Conservation (phyloP, 2,113 vertebrate species). For the Calcarius ornatus region DNA sequence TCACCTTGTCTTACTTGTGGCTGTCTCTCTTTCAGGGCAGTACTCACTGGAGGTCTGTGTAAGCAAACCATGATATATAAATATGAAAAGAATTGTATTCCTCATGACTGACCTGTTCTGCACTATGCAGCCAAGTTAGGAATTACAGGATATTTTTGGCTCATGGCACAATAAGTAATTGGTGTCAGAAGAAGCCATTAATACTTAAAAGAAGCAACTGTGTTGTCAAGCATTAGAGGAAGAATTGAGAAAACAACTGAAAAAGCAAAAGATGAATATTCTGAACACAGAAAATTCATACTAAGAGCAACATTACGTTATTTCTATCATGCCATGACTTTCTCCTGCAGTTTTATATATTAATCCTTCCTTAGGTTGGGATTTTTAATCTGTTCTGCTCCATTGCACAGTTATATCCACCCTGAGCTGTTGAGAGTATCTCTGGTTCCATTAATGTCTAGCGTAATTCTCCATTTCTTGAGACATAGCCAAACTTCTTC, state of each 20-base stretch:
- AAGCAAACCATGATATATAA: neutral
- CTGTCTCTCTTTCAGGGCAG: neutral
- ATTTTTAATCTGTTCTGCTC: constrained; percentile 55
- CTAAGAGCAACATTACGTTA: neutral
- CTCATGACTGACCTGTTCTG: neutral
- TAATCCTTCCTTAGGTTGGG: constrained; percentile 13
- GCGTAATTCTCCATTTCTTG: neutral
- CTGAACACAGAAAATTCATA: neutral
- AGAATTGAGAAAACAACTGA: neutral
- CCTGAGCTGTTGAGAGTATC: constrained; percentile 11
- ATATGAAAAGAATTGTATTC: neutral
- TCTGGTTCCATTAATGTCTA: constrained; percentile 11
- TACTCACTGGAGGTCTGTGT: neutral
- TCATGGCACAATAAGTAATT: neutral
- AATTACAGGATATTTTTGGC: neutral
- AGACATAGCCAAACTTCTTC: constrained; percentile 26
- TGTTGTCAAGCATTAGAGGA: neutral
- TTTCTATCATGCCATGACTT: neutral
- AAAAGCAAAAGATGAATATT: neutral
- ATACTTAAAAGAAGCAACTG: neutral
- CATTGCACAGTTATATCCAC: constrained; percentile 7
- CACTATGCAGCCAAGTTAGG: neutral
- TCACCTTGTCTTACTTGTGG: neutral
- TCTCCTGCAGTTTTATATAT: neutral
- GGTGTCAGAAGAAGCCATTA: neutral